A percentile compares a stretch with the other conserved stretches of the same genome.
These are phyloP conservation scores for Sardina pilchardus DNA, from an alignment of 2,113 vertebrate genomes.

Conservation along the genomic window DNA sequence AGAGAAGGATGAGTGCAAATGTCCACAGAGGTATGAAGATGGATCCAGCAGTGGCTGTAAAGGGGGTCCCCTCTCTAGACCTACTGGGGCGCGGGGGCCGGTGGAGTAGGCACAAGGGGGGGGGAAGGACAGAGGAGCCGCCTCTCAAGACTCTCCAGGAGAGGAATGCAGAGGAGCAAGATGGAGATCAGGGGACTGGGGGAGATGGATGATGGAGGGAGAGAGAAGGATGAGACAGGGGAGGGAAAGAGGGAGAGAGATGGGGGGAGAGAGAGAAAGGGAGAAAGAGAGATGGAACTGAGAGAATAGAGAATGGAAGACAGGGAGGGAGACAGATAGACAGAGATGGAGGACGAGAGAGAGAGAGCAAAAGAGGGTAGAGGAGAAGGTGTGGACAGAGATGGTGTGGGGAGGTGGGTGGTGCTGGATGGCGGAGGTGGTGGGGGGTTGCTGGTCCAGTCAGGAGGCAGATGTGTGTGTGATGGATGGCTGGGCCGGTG, in stretches of 20 bases:
- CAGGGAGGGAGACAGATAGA: slow-evolving; percentile 13
- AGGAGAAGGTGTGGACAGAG: not conserved
- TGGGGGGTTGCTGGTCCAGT: slow-evolving; percentile 46
- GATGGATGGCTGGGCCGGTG: slow-evolving; percentile 88
- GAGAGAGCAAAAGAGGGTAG: slow-evolving; percentile 40
- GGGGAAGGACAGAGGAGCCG: not conserved
- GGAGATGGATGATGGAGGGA: slow-evolving; percentile 32
- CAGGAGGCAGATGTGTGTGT: slow-evolving; percentile 74
- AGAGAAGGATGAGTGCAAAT: not conserved
- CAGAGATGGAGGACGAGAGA: slow-evolving; percentile 26
- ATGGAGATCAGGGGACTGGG: slow-evolving; percentile 7
- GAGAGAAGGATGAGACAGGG: slow-evolving; percentile 25
- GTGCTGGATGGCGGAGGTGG: slow-evolving; percentile 29
- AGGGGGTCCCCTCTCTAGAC: not conserved
- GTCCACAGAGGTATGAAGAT: slow-evolving; percentile 6
- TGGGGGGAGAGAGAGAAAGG: not conserved
- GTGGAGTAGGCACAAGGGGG: not conserved
- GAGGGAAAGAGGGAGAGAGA: slow-evolving; percentile 29
- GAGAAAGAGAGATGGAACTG: slow-evolving; percentile 34
- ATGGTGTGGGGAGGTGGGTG: not conserved
- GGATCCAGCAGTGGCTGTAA: not conserved
- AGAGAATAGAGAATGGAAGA: slow-evolving; percentile 21
- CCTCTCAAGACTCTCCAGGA: not conserved
- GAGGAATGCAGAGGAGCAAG: not conserved
- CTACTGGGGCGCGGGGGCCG: not conserved